Evolutionary conservation across 2,797 vertebrate genomes (phyloP), one percentile per base, ranked within the genome.

Genomic region (Meda fulgida): DNA sequence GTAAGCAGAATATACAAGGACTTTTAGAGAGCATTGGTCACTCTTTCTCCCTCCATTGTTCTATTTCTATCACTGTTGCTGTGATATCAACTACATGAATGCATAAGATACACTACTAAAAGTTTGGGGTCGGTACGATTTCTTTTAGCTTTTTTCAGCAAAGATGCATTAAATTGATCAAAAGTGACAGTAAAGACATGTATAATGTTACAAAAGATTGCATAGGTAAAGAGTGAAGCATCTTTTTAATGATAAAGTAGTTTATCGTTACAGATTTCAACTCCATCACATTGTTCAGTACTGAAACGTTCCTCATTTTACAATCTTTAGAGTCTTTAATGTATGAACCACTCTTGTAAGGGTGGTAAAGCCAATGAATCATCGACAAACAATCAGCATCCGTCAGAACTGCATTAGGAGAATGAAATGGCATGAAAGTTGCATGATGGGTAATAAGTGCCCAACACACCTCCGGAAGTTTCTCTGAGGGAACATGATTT

Each of bases 401-500:
- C 23, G 63, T 80, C 40, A 60, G 4, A 85, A 51, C 34, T 72
- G 40, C 70, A 76, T 51, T 87, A 65, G 29, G 29, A 36, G 21
- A 80, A 55, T 23, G 48, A 38, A 70, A 53, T 29, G 51, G 53
- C 48, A 29, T 77, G 29, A 40, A 8, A 81, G 29, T 53, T 84
- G 78, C 83, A 81, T 71, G 60, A 58, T 43, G 46, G 71, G 58
- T 36, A 79, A 67, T 18, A 53, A 78, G 31, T 18, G 38, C 34
- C 36, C 85, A 81, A 76, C 43, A 76, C 58, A 60, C 71, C 63
- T 71, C 80, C 65, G 34, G 58, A 82, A 71, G 72, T 80, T 85
- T 55, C 36, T 29, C 18, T 67, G 10, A 78, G 66, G 66, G 75
- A 78, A 34, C 38, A 3, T 77, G 34, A 19, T 23, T 80, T 58